Evolutionary conservation across 2,113 vertebrate genomes (phyloP).

Genomic region (Coturnix japonica): DNA sequence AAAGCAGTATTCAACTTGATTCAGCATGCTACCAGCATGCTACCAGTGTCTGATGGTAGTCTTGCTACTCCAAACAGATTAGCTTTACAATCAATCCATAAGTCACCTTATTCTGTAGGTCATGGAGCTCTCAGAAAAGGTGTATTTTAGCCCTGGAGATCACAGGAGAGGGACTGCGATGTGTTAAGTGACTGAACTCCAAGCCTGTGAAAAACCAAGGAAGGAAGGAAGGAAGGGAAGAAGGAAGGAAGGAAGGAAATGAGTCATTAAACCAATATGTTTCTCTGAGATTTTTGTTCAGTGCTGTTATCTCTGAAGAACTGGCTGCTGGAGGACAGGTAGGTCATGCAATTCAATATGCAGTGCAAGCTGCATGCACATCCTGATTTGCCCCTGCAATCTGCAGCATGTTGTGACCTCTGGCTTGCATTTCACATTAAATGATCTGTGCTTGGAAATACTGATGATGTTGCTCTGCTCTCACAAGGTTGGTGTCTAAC

Average conservation of each 20-base stretch:
- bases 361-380: not conserved
- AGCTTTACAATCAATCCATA: not conserved
- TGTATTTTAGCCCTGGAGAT: not conserved
- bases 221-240: accelerated
- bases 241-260: not conserved
- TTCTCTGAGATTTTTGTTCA: not conserved
- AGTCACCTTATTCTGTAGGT: not conserved
- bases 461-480: not conserved
- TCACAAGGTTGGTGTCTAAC: not conserved
- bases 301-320: not conserved
- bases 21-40: not conserved
- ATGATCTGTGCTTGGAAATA: not conserved
- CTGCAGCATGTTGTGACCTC: not conserved
- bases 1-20: not conserved
- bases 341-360: not conserved
- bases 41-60: not conserved
- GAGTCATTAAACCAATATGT: not conserved
- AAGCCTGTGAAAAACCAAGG: not conserved
- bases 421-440: not conserved
- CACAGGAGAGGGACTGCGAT: not conserved
- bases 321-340: not conserved
- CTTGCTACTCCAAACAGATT: not conserved
- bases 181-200: not conserved
- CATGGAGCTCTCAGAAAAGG: not conserved
- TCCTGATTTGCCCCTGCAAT: not conserved